phyloP scores from a whole-genome alignment of 2,113 vertebrate genomes.

The Poeciliopsis turrubarensis region DNA sequence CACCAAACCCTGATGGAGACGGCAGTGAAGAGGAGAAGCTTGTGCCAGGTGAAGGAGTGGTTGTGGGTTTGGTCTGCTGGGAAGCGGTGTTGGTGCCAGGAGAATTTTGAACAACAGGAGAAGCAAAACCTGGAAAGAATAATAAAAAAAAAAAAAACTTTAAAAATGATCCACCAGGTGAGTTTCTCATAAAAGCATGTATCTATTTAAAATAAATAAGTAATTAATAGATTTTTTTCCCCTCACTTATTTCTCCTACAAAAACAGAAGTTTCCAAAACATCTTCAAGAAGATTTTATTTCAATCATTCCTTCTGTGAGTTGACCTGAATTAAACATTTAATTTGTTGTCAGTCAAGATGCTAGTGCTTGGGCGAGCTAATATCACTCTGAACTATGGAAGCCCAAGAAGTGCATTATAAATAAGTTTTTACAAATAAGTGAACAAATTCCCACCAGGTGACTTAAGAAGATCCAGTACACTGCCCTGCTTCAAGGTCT shows the following conservation, averaged over 20 bases:
- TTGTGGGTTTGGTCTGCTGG: conserved; percentile 60
- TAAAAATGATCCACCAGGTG: not conserved
- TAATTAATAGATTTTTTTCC: too few relatives aligned
- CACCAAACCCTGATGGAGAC: conserved; percentile 74
- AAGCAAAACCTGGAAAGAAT: conserved; percentile 81
- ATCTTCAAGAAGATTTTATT: too few relatives aligned
- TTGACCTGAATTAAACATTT: too few relatives aligned
- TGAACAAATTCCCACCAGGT: conserved; percentile 82
- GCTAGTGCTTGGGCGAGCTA: too few relatives aligned
- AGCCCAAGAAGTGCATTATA: too few relatives aligned
- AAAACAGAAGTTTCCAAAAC: too few relatives aligned
- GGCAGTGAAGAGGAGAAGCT: conserved; percentile 59
- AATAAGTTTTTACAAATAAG: not conserved
- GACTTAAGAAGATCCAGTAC: conserved; percentile 92
- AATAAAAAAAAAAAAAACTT: not conserved
- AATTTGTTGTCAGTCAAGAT: too few relatives aligned
- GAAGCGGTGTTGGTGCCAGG: conserved; percentile 60
- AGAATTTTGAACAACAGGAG: conserved; percentile 63
- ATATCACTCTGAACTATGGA: too few relatives aligned
- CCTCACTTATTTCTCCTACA: too few relatives aligned
- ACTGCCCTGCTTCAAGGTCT: conserved; percentile 91
- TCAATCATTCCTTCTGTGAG: too few relatives aligned
- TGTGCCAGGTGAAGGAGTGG: conserved; percentile 56
- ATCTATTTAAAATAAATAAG: not conserved
- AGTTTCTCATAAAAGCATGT: not conserved